These are phyloP conservation scores for Steinernema feltiae DNA, from an alignment of 1,140 invertebrate genomes.

Conservation along the genomic window DNA sequence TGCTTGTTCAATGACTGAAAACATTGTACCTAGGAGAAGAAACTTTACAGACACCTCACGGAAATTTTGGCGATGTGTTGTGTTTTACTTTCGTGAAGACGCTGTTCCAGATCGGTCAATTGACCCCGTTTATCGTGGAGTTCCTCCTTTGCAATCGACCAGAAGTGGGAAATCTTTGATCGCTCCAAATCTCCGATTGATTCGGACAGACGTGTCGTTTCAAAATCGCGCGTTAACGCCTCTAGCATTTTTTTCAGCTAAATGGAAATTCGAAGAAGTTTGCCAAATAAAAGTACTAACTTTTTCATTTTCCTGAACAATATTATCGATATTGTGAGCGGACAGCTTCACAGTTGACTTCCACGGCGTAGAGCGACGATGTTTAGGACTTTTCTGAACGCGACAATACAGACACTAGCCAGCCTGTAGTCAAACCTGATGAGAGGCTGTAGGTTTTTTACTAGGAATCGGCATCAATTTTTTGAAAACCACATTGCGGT, in stretches of 20 bases:
- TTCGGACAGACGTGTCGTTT: neutral
- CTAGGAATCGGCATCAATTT: neutral
- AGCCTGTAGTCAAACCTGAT: neutral
- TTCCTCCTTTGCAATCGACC: neutral
- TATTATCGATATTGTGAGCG: neutral
- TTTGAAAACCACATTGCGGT: neutral
- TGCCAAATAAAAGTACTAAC: neutral
- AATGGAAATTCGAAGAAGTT: neutral
- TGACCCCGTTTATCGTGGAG: neutral
- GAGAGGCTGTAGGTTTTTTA: neutral
- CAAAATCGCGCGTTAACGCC: neutral
- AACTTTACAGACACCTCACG: neutral
- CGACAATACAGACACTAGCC: neutral
- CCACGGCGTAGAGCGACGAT: neutral
- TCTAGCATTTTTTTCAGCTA: neutral
- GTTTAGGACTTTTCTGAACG: neutral
- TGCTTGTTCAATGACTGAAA: neutral
- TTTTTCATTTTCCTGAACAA: neutral
- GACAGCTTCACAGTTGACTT: neutral
- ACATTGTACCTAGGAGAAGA: too few relatives aligned
- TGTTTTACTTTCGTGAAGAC: neutral
- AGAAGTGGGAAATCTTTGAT: neutral
- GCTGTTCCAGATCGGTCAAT: neutral
- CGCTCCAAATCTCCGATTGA: neutral
- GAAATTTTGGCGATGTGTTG: neutral